Evolutionary conservation across 2,797 vertebrate genomes (phyloP).

Genomic region (Phyllotis vaccarum): DNA sequence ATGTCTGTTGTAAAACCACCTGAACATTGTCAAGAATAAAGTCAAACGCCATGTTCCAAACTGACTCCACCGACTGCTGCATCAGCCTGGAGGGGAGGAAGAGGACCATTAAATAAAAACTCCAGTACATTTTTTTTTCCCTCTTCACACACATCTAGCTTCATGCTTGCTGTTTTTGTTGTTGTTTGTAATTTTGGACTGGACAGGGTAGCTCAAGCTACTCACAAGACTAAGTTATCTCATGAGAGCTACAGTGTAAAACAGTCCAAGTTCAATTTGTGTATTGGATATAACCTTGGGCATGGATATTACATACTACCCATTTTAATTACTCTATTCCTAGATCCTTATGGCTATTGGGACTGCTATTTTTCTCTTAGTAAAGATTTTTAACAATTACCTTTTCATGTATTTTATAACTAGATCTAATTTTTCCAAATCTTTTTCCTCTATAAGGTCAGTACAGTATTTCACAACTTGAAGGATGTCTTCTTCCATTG

Average conservation of each 20-base stretch:
- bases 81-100: conserved; percentile 91
- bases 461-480: conserved; percentile 99
- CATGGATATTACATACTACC: background rate
- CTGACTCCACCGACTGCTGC: conserved; percentile 98
- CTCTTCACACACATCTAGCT: background rate
- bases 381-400: conserved; percentile 79
- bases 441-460: conserved; percentile 98
- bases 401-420: conserved; percentile 99
- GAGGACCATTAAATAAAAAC: background rate
- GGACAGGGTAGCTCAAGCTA: background rate
- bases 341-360: background rate
- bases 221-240: background rate
- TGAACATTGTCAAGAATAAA: conserved; percentile 99
- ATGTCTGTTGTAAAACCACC: conserved; percentile 97
- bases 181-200: background rate
- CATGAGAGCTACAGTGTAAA: background rate
- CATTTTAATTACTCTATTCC: too few relatives aligned
- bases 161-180: background rate
- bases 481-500: conserved; percentile 99
- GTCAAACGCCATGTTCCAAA: conserved; percentile 99
- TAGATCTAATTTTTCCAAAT: conserved; percentile 97
- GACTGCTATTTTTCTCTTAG: background rate
- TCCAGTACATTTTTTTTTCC: background rate
- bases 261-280: background rate
- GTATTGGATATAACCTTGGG: background rate